phyloP scores from a whole-genome alignment of 2,888 invertebrate genomes.

The Pelosia muscerda region DNA sequence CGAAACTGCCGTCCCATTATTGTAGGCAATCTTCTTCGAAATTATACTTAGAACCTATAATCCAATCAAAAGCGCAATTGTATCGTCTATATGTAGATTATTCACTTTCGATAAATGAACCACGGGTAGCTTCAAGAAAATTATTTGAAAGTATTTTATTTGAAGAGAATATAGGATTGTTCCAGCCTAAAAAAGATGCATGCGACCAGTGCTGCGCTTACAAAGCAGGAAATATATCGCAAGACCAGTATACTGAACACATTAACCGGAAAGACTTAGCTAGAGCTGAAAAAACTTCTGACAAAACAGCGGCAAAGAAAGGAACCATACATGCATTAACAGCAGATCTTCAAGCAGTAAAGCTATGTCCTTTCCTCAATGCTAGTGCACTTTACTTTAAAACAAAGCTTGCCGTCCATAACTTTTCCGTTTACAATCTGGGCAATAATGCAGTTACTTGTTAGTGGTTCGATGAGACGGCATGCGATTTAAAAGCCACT shows the following conservation, averaged over 20 bases:
- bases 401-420: slow-evolving; percentile 55
- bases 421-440: slow-evolving; percentile 53
- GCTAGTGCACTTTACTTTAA: slow-evolving; percentile 58
- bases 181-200: slow-evolving; percentile 48
- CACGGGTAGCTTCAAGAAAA: slow-evolving; percentile 42
- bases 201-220: slow-evolving; percentile 45
- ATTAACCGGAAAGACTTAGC: slow-evolving; percentile 35
- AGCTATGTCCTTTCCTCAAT: slow-evolving; percentile 46
- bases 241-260: slow-evolving; percentile 24
- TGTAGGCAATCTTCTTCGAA: slow-evolving; percentile 44
- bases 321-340: slow-evolving; percentile 35
- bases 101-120: slow-evolving; percentile 27
- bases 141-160: slow-evolving; percentile 41
- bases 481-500: slow-evolving; percentile 46
- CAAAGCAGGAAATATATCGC: slow-evolving; percentile 43
- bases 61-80: slow-evolving; percentile 46
- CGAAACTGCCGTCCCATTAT: slow-evolving; percentile 51
- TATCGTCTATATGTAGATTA: slow-evolving; percentile 42
- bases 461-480: slow-evolving; percentile 53
- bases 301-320: slow-evolving; percentile 45
- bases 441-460: slow-evolving; percentile 41
- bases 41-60: slow-evolving; percentile 49
- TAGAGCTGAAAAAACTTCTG: slow-evolving; percentile 37
- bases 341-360: slow-evolving; percentile 53
- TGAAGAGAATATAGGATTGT: slow-evolving; percentile 49